Base-by-base conservation (phyloP, 2,888 invertebrate genomes). In the Mayetiola destructor region DNA sequence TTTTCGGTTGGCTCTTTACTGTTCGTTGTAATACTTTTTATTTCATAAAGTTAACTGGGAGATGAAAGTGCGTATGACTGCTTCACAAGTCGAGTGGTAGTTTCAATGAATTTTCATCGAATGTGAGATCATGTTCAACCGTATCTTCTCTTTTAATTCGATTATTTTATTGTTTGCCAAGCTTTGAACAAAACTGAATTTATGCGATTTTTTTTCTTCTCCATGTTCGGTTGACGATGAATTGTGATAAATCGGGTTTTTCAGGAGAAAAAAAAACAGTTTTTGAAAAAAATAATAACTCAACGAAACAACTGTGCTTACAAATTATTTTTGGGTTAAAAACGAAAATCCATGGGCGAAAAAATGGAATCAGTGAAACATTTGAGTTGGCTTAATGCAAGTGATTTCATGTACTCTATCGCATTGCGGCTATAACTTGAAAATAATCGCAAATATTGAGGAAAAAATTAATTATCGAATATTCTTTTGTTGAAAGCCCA, bases 11-110 rank as follows among this genome's bases (percentile, higher is more conserved):
- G 48, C 48, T 48, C 48, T 48, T 48, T 48, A 48, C 27, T 27
- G 23, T 27, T 48, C 27, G 27, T 48, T 48, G 48, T 48, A 48
- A 48, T 48, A 48, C 27, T 48, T 48, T 48, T 48, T 48, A 48
- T 48, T 48, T 48, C 48, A n/a, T 27, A 23, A 48, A n/a, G 48
- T 27, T n/a, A 48, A 48, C 48, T 48, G 48, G 16, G 27, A 42
- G 42, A 48, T 23, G 27, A 48, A 27, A 48, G 48, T n/a, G 48
- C 27, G 27, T n/a, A 10, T 20, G 20, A 40, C 8, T 20, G 20
- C 20, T 40, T 40, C 40, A 23, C 3, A 20, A n/a, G 32, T 32
- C 32, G 32, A 9, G 32, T 32, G 12, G 8, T 32, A 12, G 8
- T 32, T 12, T 32, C 16, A 36, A 36, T 36, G 36, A 12, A 36